Evolutionary conservation across 2,113 vertebrate species (phyloP).

Genomic region (Symphodus melops): DNA sequence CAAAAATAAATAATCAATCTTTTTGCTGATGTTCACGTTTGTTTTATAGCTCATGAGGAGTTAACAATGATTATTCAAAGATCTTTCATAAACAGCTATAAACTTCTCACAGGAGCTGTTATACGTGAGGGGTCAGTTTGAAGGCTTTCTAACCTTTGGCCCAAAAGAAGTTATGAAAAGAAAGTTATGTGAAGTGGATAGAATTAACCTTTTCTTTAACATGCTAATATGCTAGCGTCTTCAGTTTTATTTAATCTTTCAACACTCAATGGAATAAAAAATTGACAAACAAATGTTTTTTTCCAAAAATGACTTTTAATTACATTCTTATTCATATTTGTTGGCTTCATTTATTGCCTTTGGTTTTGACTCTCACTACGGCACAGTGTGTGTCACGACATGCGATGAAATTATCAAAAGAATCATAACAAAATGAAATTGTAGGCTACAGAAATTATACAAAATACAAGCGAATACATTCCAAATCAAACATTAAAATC

Average conservation of each 20-base stretch:
- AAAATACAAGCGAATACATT: not conserved
- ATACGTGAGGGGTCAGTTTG: no score
- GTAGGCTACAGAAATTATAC: no score
- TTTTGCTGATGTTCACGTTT: no score
- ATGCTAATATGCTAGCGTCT: not conserved
- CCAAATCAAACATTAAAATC: not conserved
- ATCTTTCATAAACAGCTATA: no score
- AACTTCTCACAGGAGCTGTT: no score
- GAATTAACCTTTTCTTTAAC: not conserved
- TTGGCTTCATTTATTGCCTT: not conserved
- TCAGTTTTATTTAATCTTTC: no score
- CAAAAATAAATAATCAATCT: no score
- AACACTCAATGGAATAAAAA: not conserved
- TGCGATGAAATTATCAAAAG: not conserved
- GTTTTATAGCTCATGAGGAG: no score
- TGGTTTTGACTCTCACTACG: not conserved
- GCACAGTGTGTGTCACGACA: not conserved
- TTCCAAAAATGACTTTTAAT: not conserved
- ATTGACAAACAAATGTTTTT: not conserved
- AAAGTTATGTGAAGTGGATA: not conserved
- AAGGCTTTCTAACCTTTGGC: no score
- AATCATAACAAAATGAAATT: no score
- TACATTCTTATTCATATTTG: not conserved
- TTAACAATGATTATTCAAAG: no score
- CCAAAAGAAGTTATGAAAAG: not conserved